phyloP scores from a whole-genome alignment of 2,113 vertebrate species.

The Cynoglossus semilaevis region DNA sequence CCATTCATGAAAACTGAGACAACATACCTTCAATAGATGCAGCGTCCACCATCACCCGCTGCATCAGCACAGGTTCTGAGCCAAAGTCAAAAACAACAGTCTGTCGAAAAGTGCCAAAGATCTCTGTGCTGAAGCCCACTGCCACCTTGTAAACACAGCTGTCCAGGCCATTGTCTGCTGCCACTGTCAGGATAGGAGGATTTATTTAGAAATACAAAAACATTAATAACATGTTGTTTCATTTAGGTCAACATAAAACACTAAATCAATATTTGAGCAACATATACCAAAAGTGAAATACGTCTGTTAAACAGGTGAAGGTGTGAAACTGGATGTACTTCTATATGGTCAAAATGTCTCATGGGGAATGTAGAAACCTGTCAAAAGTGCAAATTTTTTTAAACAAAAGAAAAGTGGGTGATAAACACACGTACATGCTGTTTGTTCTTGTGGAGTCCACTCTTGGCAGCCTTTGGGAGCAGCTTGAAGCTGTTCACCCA shows the following conservation, averaged over 20 bases:
- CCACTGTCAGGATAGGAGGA: slow-evolving; percentile 51
- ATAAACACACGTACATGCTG: slow-evolving; percentile 51
- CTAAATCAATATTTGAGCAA: no score
- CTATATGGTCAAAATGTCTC: no score
- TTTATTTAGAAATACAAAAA: no score
- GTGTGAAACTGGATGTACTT: no score
- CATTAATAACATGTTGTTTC: no score
- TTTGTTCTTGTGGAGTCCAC: slow-evolving; percentile 83
- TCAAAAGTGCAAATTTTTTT: no score
- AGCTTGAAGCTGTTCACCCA: slow-evolving; percentile 86
- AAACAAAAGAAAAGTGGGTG: no score
- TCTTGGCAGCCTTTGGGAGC: slow-evolving; percentile 91
- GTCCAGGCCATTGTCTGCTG: slow-evolving; percentile 90
- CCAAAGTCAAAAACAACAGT: slow-evolving; percentile 98
- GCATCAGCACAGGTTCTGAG: slow-evolving; percentile 96
- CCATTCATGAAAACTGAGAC: not conserved
- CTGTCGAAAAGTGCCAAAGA: slow-evolving; percentile 98
- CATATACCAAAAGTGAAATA: no score
- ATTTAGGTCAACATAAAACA: no score
- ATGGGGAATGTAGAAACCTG: no score
- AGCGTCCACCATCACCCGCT: slow-evolving; percentile 97
- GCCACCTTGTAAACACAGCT: slow-evolving; percentile 93
- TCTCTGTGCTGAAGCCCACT: slow-evolving; percentile 95
- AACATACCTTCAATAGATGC: slow-evolving; percentile 94
- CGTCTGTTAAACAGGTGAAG: no score